Conservation (phyloP, 1,140 invertebrate genomes). For the Drosophila miranda region DNA sequence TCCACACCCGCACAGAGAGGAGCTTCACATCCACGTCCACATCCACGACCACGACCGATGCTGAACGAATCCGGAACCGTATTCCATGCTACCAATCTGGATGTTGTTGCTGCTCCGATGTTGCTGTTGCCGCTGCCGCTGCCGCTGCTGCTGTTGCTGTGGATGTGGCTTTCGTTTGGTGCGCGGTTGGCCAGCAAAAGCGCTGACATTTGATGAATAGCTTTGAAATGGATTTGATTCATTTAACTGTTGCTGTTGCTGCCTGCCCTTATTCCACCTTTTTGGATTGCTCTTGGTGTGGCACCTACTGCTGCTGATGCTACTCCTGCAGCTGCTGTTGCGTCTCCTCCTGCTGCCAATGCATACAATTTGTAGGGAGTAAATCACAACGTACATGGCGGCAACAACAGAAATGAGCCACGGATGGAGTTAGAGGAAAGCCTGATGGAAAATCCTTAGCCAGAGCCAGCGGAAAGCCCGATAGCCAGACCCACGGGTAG, state of each 20-base stretch:
- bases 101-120: constrained; percentile 20
- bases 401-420: constrained; percentile 28
- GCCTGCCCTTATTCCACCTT: constrained; percentile 29
- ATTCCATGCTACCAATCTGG: constrained; percentile 33
- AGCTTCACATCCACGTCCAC: constrained; percentile 2
- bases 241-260: constrained; percentile 68
- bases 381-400: constrained; percentile 47
- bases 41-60: constrained; percentile 36
- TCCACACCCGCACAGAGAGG: constrained; percentile 16
- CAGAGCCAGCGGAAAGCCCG: too few species aligned
- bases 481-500: constrained; percentile 10
- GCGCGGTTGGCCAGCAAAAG: constrained; percentile 47
- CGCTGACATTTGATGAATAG: constrained; percentile 75
- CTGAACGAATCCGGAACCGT: constrained; percentile 48
- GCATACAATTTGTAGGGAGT: constrained; percentile 39
- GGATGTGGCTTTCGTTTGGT: constrained; percentile 40
- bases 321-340: not conserved
- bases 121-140: constrained; percentile 14
- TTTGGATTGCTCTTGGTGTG: constrained; percentile 21
- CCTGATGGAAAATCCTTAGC: too few species aligned
- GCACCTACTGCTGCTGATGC: constrained; percentile 5
- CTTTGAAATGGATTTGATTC: constrained; percentile 76
- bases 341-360: not conserved
- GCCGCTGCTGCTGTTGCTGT: constrained; percentile 14
- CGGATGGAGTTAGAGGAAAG: constrained; percentile 8